Evolutionary conservation across 2,797 vertebrate species (phyloP).

Genomic region (Dendrocincla tyrannina): DNA sequence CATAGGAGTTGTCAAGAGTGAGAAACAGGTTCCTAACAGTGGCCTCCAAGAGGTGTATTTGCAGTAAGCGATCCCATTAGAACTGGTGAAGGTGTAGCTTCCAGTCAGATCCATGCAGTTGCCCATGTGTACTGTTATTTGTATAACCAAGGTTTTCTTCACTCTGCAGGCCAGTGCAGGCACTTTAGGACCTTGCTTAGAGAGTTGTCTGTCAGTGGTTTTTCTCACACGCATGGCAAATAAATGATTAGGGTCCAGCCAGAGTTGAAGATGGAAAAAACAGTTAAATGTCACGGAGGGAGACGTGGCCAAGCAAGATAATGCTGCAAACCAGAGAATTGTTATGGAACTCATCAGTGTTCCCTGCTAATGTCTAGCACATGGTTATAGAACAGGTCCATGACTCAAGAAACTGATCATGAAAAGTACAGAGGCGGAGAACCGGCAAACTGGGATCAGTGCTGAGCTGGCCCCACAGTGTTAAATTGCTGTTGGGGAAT

Average conservation of each 20-base stretch:
- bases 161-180: rapidly evolving
- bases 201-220: not conserved
- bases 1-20: not conserved
- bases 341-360: not conserved
- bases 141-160: no score
- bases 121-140: rapidly evolving
- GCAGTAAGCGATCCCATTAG: rapidly evolving
- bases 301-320: not conserved
- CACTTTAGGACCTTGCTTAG: not conserved
- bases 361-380: not conserved
- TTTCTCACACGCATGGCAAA: not conserved
- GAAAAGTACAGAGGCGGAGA: not conserved
- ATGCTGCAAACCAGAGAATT: not conserved
- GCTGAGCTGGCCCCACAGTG: not conserved
- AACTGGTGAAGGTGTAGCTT: not conserved
- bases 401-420: not conserved
- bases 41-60: rapidly evolving
- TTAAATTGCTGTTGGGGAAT: not conserved
- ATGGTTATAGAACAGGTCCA: not conserved
- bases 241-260: not conserved
- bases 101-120: not conserved
- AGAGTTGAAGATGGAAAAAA: not conserved
- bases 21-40: rapidly evolving
- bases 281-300: not conserved
- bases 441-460: not conserved